These are phyloP conservation scores for Perca schrenkii DNA, from an alignment of 2,113 vertebrate genomes.

Conservation along the genomic window DNA sequence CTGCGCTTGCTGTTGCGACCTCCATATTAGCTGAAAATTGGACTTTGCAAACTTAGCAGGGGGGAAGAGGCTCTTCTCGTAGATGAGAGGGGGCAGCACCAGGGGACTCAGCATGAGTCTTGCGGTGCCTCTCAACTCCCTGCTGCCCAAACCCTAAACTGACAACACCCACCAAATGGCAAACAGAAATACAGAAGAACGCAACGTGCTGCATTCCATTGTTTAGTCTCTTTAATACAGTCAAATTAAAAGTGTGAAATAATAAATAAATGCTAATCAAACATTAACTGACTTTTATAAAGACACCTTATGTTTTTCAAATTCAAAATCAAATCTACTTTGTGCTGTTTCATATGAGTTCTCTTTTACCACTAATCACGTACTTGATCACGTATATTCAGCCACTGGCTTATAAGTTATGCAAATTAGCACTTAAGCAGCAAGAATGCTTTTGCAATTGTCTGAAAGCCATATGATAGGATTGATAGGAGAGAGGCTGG, in stretches of 20 bases:
- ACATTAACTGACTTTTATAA: background rate
- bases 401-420: slow-evolving; percentile 23
- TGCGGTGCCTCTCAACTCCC: slow-evolving; percentile 43
- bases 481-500: slow-evolving; percentile 9
- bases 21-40: slow-evolving; percentile 98
- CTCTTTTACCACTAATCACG: slow-evolving; percentile 3
- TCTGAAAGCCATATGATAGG: slow-evolving; percentile 48
- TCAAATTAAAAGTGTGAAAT: slow-evolving; percentile 16
- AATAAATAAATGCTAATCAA: slow-evolving; percentile 17
- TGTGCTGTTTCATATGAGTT: slow-evolving; percentile 12
- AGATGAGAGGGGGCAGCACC: slow-evolving; percentile 69
- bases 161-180: slow-evolving; percentile 46
- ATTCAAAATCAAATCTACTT: background rate
- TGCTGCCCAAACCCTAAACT: slow-evolving; percentile 26
- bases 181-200: slow-evolving; percentile 31
- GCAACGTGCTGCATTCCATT: background rate
- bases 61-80: slow-evolving; percentile 72
- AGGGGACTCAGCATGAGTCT: slow-evolving; percentile 58
- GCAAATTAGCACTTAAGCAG: slow-evolving; percentile 60
- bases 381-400: slow-evolving; percentile 50
- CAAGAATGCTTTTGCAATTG: slow-evolving; percentile 61
- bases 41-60: slow-evolving; percentile 90
- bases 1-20: slow-evolving; percentile 92
- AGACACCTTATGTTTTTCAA: background rate
- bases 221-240: background rate